Base-by-base conservation (phyloP, 2,888 invertebrate genomes). In the Amphipyra tragopoginis region DNA sequence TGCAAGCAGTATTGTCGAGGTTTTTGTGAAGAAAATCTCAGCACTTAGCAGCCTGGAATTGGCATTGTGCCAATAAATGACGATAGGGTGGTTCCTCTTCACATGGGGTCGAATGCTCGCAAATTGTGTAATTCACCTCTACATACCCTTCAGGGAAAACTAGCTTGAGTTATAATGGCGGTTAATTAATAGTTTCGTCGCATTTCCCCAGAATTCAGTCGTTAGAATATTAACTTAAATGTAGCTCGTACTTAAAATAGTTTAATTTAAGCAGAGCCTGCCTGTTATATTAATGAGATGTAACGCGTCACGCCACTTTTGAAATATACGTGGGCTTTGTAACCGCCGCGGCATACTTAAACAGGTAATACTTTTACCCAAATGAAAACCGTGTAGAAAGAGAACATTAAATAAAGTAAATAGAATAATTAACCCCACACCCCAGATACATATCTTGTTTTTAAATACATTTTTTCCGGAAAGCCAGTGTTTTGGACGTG, bases 361-460 rank as follows among this genome's bases (percentile, higher is more conserved):
- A 76, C 63, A 74, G 67, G 69, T 70, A 72, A 77, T 71, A 72
- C 52, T 61, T 69, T 67, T 64, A 63, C 61, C 62, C 47, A 74
- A 67, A 78, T 60, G 59, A 66, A 62, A 72, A 70, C 54, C 66
- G 69, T 55, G 73, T 75, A 75, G 43, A 78, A 72, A 71, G 57
- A 69, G 64, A 62, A 63, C 65, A 65, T 65, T 65, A 59, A 65
- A 73, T 67, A 73, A 78, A 72, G 63, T 61, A 67, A 78, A 78
- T 72, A 69, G 62, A 67, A 75, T 79, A 78, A 79, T 79, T 78
- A 78, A 77, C 67, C 62, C 58, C 63, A 54, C 71, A 64, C 57
- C 61, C 44, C 38, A 71, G 67, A 75, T 72, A 67, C 67, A 61
- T 70, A 76, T 77, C 69, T 70, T 65, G 56, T 57, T 51, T 74